Evolutionary conservation across 2,888 invertebrate genomes (phyloP).

Genomic region (Philopedon plagiatum): DNA sequence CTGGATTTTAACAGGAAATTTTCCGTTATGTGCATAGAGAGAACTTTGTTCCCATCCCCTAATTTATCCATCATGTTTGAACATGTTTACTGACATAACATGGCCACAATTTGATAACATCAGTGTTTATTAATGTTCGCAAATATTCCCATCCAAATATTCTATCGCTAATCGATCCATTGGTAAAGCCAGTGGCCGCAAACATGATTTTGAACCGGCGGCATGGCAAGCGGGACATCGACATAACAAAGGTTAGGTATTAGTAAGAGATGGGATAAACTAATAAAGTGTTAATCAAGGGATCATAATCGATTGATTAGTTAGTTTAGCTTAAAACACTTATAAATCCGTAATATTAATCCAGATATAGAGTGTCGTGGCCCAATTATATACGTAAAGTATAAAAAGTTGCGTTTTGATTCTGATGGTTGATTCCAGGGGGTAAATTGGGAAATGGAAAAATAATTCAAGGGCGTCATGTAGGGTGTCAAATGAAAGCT

Average conservation of each 20-base stretch:
- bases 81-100: constrained; percentile 1
- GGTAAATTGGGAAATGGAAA: no score
- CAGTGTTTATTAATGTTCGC: constrained; percentile 8
- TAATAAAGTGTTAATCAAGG: neutral
- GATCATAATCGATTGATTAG: neutral
- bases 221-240: neutral
- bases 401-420: no score
- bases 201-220: constrained; percentile 4
- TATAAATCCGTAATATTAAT: no score
- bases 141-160: constrained; percentile 1
- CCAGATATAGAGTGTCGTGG: no score
- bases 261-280: neutral
- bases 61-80: neutral
- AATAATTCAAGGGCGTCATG: no score
- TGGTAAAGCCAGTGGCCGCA: neutral
- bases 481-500: no score
- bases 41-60: neutral
- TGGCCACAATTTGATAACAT: neutral
- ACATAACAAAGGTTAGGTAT: neutral
- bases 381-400: no score
- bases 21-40: no score
- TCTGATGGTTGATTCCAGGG: no score
- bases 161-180: constrained; percentile 3
- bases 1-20: no score
- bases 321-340: no score